phyloP scores from a whole-genome alignment of 2,888 invertebrate species.

The Lissocephala sabroskyi region DNA sequence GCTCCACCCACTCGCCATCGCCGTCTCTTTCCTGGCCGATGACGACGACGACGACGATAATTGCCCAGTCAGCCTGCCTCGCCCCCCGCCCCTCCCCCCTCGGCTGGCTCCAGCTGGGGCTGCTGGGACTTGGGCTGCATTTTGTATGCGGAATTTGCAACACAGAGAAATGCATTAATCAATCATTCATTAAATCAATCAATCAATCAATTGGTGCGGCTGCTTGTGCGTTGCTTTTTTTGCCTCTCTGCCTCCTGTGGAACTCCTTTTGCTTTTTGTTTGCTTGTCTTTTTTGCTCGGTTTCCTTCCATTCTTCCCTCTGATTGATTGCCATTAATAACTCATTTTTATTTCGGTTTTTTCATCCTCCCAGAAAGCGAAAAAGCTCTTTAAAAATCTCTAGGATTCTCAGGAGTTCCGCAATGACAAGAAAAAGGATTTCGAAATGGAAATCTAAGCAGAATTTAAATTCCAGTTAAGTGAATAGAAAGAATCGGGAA shows the following conservation, averaged over 20 bases:
- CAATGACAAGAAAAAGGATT: no score
- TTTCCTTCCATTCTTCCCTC: slow-evolving; percentile 35
- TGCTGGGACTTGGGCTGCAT: slow-evolving; percentile 33
- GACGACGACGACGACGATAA: no score
- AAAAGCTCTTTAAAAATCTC: no score
- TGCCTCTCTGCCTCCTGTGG: background rate
- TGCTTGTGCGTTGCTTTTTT: slow-evolving; percentile 1
- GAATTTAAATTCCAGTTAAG: no score
- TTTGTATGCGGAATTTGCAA: slow-evolving; percentile 64
- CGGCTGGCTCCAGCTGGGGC: background rate
- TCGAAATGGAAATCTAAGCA: no score
- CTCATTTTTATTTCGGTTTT: slow-evolving; percentile 49
- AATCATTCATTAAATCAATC: slow-evolving; percentile 68
- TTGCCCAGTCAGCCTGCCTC: no score
- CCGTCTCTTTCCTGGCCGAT: no score
- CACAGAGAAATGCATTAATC: slow-evolving; percentile 66
- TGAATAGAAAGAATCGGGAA: no score
- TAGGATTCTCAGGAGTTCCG: no score
- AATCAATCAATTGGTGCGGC: slow-evolving; percentile 61
- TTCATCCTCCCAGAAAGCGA: no score
- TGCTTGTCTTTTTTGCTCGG: slow-evolving; percentile 17
- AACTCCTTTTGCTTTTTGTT: background rate
- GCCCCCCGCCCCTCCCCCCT: no score
- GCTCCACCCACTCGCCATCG: no score
- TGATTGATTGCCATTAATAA: slow-evolving; percentile 65